Evolutionary conservation across 35 echinoderm and acorn worm species (phyloP), one percentile per base, ranked within the genome.

Genomic region (Holothuria glaberrima): DNA sequence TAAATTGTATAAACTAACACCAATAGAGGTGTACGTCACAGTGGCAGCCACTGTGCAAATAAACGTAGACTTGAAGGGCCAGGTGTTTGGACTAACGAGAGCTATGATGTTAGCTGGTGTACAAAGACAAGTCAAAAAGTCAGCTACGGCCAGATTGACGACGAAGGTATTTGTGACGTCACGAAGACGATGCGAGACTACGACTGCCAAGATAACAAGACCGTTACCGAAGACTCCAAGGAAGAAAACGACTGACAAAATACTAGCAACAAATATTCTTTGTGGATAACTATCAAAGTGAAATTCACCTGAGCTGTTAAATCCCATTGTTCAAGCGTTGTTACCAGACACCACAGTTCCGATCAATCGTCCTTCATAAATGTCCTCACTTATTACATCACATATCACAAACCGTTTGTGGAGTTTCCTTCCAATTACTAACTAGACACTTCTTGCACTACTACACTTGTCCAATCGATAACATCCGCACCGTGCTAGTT

Each of bases 61-160:
- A 17, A 30, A 58, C 26, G 12, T 12, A 78, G 50, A 78, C 76
- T 58, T 81, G 63, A 91, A 31, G 22, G 91, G 94, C 72, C 73
- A 86, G 17, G 66, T 79, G 3, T 92, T 63, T 48, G 29, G 67
- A 20, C 62, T 44, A 0, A 96, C 30, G 25, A 96, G 45, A 4
- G 92, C 95, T 0, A 97, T 48, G 31, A 87, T 70, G 50, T 67
- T 87, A 22, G 85, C 61, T 30, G 85, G 65, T 69, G 45, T 87
- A 30, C 34, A 87, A n/a, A 71, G 32, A 71, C 87, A 90, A 3
- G 94, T 82, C n/a, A 92, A 29, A 12, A 99, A 91, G 63, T 99
- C 97, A 19, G 97, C 91, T 13, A 99, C 75, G 81, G 92, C 92
- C 12, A 99, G 91, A 78, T 92, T 99, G 30, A 99, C 91, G 18